phyloP scores from a whole-genome alignment of 2,888 invertebrate species.

The Agapostemon virescens region DNA sequence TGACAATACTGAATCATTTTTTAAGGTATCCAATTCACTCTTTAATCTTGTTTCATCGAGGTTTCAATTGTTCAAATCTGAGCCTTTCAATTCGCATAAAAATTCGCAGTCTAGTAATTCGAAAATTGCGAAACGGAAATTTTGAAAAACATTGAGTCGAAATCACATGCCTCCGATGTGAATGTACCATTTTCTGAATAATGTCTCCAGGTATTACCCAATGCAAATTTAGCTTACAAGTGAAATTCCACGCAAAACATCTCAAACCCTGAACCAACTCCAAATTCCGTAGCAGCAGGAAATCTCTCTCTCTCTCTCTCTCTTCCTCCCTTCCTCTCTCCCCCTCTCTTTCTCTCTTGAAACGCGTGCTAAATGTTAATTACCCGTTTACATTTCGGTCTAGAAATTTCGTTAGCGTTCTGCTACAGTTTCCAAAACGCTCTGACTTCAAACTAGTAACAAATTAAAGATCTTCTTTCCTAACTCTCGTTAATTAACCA shows the following conservation, averaged over 20 bases:
- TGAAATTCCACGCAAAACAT: slow-evolving; percentile 3
- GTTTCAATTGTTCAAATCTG: too few species aligned
- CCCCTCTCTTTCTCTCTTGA: neutral
- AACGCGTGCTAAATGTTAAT: slow-evolving; percentile 3
- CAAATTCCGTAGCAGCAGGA: neutral
- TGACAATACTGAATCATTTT: too few species aligned
- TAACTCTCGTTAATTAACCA: neutral
- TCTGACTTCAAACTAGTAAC: neutral
- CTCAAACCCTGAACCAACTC: neutral
- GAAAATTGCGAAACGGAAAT: neutral
- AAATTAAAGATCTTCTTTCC: neutral
- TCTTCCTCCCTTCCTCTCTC: neutral
- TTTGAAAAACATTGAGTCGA: neutral
- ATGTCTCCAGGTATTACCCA: neutral
- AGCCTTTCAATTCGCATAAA: neutral
- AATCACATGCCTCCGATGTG: neutral
- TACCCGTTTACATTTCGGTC: neutral
- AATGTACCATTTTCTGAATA: neutral
- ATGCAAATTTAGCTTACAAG: slow-evolving; percentile 1
- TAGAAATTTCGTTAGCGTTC: neutral
- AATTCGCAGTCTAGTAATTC: neutral
- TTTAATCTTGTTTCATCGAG: too few species aligned
- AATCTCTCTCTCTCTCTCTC: neutral
- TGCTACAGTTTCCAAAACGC: neutral
- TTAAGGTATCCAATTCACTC: too few species aligned